phyloP scores from a whole-genome alignment of 2,113 vertebrate species.

The Bambusicola thoracicus region DNA sequence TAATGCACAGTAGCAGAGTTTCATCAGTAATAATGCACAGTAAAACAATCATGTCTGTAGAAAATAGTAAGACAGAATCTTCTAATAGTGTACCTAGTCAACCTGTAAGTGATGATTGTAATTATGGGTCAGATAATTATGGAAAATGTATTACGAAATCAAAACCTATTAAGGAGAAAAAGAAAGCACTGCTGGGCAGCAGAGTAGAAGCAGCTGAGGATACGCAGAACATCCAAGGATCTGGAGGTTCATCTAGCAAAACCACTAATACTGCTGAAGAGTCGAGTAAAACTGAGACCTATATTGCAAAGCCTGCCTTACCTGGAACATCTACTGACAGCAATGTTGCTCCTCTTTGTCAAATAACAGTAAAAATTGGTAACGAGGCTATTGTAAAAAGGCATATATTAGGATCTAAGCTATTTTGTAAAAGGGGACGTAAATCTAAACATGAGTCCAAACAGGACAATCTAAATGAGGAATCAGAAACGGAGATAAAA shows the following conservation, averaged over 20 bases:
- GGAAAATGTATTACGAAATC: constrained; percentile 54
- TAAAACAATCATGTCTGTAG: constrained; percentile 68
- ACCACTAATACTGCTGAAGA: constrained; percentile 44
- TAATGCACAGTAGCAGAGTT: constrained; percentile 82
- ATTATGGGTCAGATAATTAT: constrained; percentile 51
- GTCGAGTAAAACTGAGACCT: constrained; percentile 89
- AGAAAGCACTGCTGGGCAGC: constrained; percentile 73
- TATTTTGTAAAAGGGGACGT: constrained; percentile 89
- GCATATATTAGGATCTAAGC: constrained; percentile 91
- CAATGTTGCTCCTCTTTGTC: constrained; percentile 90
- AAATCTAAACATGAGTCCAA: constrained; percentile 75
- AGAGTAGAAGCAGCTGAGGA: constrained; percentile 83
- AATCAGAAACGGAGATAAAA: constrained; percentile 66
- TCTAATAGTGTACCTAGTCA: not conserved
- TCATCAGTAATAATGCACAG: constrained; percentile 81
- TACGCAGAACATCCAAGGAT: constrained; percentile 61
- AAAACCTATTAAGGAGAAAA: constrained; percentile 82
- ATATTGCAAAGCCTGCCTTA: constrained; percentile 95
- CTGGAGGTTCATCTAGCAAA: constrained; percentile 73
- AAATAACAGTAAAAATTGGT: constrained; percentile 98
- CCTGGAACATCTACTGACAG: constrained; percentile 90
- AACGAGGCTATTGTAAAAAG: constrained; percentile 95
- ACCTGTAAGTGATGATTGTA: constrained; percentile 40
- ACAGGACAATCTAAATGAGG: constrained; percentile 59
- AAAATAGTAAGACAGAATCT: constrained; percentile 34